Evolutionary conservation across 1,140 invertebrate species (phyloP), one percentile per base, ranked within the genome.

Genomic region (Nasonia longicornis): DNA sequence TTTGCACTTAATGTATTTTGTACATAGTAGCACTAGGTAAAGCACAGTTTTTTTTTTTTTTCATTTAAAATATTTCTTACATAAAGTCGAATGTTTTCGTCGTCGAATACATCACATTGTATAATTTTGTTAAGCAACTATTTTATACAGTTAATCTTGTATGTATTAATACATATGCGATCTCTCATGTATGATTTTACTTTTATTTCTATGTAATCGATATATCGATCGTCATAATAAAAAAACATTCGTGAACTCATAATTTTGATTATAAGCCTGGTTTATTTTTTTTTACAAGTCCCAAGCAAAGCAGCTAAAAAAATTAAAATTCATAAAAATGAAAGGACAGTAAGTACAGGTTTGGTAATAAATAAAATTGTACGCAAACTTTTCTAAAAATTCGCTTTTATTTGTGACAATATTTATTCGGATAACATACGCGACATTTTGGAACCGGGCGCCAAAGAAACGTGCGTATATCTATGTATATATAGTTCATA

Each of bases 391-490:
- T 79, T 81, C 72, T 84, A 84, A 84, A 84, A 84, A 83, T 77
- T 81, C 80, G 35, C 69, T 81, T 84, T 85, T 82, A 83, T 85
- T 82, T 81, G 73, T 81, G 79, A 81, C 81, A 82, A 73, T 83
- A 77, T 81, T 74, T 83, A 84, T 64, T 84, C 48, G 64, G 52
- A 74, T 79, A 81, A 72, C 38, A 81, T 77, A 72, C 69, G 74
- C 67, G 74, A 81, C 74, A 81, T 81, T 81, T 81, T 72, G 48
- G 22, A 72, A 72, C 35, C 67, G 67, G 22, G 77, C 69, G 74
- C 74, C 67, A 77, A 77, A 77, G 42, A 81, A 81, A 77, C 74
- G 67, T 71, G 73, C 73, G 73, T 69, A 67, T 69, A 75, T 75
- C 26, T 79, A 73, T 73, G 58, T 81, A 35, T 81, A 35, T 77